phyloP scores from a whole-genome alignment of 1,140 invertebrate genomes.

The Daktulosphaira vitifoliae region DNA sequence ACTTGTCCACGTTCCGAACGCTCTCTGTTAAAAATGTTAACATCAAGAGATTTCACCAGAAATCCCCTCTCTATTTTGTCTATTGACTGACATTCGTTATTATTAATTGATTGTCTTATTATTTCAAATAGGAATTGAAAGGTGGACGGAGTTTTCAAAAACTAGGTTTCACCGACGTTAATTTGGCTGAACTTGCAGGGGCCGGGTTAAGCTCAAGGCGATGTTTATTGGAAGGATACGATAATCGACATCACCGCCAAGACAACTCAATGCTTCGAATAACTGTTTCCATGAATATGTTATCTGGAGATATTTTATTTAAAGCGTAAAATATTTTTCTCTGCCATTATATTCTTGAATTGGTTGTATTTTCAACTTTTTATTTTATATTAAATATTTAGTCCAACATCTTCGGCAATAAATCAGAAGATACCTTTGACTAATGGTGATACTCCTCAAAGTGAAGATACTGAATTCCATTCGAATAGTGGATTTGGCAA shows the following conservation, averaged over 20 bases:
- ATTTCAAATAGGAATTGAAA: constrained; percentile 67
- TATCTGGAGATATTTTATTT: constrained; percentile 91
- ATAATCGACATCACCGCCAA: constrained; percentile 74
- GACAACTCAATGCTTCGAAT: constrained; percentile 93
- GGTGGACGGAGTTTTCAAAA: constrained; percentile 89
- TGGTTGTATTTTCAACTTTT: constrained; percentile 32
- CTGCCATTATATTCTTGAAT: too few species aligned
- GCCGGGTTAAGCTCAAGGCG: constrained; percentile 73
- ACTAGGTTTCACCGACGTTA: constrained; percentile 91
- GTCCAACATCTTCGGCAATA: constrained; percentile 53
- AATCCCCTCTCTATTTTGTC: too few species aligned
- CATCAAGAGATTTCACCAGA: too few species aligned
- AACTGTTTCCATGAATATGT: constrained; percentile 83
- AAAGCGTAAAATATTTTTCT: constrained; percentile 72
- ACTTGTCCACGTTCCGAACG: too few species aligned
- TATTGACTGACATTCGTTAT: too few species aligned
- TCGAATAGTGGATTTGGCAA: constrained; percentile 72
- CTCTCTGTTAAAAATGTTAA: too few species aligned
- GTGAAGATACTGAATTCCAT: constrained; percentile 64
- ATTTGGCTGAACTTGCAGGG: constrained; percentile 92
- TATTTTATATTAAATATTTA: too few species aligned
- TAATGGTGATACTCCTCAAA: constrained; percentile 40
- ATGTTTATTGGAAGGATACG: constrained; percentile 90
- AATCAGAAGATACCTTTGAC: constrained; percentile 51
- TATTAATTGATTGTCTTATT: too few species aligned